Conservation (phyloP, 2,113 vertebrate species). For the Melanotaenia duboulayi region DNA sequence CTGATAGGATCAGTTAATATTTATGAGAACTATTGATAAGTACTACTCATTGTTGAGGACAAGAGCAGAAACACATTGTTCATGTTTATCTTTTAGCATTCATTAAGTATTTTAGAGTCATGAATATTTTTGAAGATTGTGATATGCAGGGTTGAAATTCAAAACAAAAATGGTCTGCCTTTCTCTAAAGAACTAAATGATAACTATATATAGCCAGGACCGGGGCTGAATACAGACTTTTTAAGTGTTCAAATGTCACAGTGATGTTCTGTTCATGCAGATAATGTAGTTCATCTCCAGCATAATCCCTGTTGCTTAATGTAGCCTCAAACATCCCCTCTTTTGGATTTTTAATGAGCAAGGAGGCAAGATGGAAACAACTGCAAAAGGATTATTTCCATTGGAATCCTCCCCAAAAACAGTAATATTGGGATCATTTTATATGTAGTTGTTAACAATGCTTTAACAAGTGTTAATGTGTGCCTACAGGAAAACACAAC, state of each 20-base stretch:
- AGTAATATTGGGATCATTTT: slow-evolving; percentile 16
- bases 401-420: slow-evolving; percentile 12
- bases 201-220: neutral
- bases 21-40: slow-evolving; percentile 11
- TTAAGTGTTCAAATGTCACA: slow-evolving; percentile 41
- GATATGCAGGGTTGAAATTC: slow-evolving; percentile 11
- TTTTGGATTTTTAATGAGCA: slow-evolving; percentile 64
- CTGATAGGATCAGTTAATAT: slow-evolving; percentile 12
- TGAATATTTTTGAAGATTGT: slow-evolving; percentile 16
- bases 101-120: slow-evolving; percentile 9
- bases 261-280: slow-evolving; percentile 25
- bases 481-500: slow-evolving; percentile 28
- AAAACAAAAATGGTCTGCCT: neutral
- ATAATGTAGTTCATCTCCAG: slow-evolving; percentile 44
- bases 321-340: slow-evolving; percentile 46
- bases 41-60: slow-evolving; percentile 72
- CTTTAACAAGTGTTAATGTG: slow-evolving; percentile 4
- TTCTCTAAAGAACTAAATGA: slow-evolving; percentile 15
- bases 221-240: slow-evolving; percentile 10
- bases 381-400: slow-evolving; percentile 5
- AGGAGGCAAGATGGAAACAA: slow-evolving; percentile 14
- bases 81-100: slow-evolving; percentile 14
- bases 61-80: slow-evolving; percentile 19
- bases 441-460: neutral
- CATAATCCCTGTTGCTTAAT: slow-evolving; percentile 48